These are phyloP conservation scores for Climacteris rufus DNA, from an alignment of 2,113 vertebrate genomes.

Conservation along the genomic window DNA sequence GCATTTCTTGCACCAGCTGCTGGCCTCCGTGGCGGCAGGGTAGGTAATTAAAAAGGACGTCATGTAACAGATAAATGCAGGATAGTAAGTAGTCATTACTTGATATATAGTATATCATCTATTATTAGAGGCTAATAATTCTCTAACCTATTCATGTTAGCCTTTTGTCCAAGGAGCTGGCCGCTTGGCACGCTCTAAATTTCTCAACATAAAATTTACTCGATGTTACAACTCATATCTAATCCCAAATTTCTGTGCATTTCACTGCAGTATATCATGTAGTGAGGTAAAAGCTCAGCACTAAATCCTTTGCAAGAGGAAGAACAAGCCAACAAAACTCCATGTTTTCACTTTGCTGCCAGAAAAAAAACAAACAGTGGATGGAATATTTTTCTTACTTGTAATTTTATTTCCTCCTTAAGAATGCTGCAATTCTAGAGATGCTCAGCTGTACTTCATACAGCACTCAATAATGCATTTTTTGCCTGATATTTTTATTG, in stretches of 20 bases:
- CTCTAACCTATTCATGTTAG: constrained; percentile 48
- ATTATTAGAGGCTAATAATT: constrained; percentile 61
- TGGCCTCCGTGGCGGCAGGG: not conserved
- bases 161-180: constrained; percentile 4
- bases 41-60: constrained; percentile 57
- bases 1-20: not conserved
- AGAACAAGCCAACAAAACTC: constrained; percentile 36
- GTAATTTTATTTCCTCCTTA: constrained; percentile 7
- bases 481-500: not conserved
- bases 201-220: constrained; percentile 55
- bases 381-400: not conserved
- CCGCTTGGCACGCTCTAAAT: constrained; percentile 21
- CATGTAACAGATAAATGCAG: constrained; percentile 41
- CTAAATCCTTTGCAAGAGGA: constrained; percentile 41
- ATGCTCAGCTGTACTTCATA: constrained; percentile 10
- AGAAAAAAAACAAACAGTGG: not conserved
- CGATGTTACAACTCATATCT: constrained; percentile 16
- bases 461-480: not conserved
- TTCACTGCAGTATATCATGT: constrained; percentile 33
- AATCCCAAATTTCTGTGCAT: constrained; percentile 36
- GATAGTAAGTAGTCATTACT: constrained; percentile 42
- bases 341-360: not conserved
- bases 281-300: constrained; percentile 33
- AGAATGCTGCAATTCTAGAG: constrained; percentile 17
- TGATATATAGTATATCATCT: constrained; percentile 50